A percentile compares a stretch with the other conserved stretches of the same genome.
Conservation (phyloP, 2,113 vertebrate species). For the Mobula hypostoma region DNA sequence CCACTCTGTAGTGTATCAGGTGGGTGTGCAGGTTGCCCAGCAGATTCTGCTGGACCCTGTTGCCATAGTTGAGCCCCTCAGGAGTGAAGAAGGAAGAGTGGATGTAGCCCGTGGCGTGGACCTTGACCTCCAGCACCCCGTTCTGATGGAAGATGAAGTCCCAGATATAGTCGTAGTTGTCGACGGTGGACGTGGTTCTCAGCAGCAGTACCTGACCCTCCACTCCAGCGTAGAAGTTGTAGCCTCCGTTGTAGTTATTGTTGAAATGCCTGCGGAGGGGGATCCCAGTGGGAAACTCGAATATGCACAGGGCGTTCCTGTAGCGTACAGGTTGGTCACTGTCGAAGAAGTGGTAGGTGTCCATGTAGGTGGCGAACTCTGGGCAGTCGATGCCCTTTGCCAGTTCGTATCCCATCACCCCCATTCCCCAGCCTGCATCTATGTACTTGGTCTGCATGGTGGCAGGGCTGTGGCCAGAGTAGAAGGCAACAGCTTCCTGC, state of each 20-base stretch:
- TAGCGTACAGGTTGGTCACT: constrained; percentile 61
- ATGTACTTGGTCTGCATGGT: constrained; percentile 88
- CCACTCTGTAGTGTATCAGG: constrained; percentile 81
- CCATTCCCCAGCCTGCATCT: constrained; percentile 78
- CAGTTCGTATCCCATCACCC: constrained; percentile 64
- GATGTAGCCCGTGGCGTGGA: constrained; percentile 79
- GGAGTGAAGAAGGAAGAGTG: constrained; percentile 79
- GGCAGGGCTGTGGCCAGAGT: constrained; percentile 70
- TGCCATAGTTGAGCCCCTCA: constrained; percentile 65
- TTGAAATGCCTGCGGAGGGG: constrained; percentile 80
- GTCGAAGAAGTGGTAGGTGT: constrained; percentile 72
- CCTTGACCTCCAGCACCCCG: constrained; percentile 76
- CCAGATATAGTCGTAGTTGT: constrained; percentile 95
- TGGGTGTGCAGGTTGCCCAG: constrained; percentile 86
- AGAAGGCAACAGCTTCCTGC: constrained; percentile 80
- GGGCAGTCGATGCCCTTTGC: constrained; percentile 80
- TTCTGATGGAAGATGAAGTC: constrained; percentile 82
- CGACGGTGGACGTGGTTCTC: constrained; percentile 77
- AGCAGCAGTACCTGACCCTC: constrained; percentile 72
- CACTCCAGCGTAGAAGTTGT: constrained; percentile 74
- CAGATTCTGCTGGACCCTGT: constrained; percentile 69
- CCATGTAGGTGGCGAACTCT: constrained; percentile 66
- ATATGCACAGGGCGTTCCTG: constrained; percentile 68
- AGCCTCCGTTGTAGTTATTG: constrained; percentile 63
- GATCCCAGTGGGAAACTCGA: constrained; percentile 73